These are phyloP conservation scores for Enoplosus armatus DNA, from an alignment of 2,797 vertebrate species.

Conservation along the genomic window DNA sequence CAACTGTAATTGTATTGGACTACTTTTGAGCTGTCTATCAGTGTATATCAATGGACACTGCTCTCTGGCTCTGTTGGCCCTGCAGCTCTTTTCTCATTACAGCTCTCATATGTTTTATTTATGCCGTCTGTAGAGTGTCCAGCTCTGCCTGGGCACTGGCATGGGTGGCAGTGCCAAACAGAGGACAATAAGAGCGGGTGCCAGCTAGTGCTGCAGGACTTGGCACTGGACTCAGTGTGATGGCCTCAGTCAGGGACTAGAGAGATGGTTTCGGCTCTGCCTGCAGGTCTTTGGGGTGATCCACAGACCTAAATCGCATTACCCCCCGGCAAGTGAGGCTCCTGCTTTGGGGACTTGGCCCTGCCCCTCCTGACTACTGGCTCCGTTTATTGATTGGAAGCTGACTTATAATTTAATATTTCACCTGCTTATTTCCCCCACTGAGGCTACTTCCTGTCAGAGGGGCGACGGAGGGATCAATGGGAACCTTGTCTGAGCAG, in stretches of 20 bases:
- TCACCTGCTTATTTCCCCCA: constrained; percentile 85
- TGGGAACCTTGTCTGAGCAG: constrained; percentile 85
- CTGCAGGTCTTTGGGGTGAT: constrained; percentile 78
- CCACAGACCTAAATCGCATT: constrained; percentile 82
- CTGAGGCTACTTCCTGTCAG: constrained; percentile 83
- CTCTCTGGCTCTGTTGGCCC: constrained; percentile 75
- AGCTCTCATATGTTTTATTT: constrained; percentile 87
- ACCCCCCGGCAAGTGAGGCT: constrained; percentile 71
- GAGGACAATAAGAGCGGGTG: constrained; percentile 75
- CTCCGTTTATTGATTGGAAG: constrained; percentile 84
- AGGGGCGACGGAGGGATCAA: constrained; percentile 83
- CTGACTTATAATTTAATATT: constrained; percentile 88
- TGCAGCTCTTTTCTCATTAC: constrained; percentile 83
- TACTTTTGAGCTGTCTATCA: constrained; percentile 42
- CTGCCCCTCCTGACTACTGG: constrained; percentile 62
- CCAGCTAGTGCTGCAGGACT: constrained; percentile 79
- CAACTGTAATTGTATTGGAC: constrained; percentile 33
- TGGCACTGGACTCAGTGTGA: constrained; percentile 70
- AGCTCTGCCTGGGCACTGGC: constrained; percentile 79
- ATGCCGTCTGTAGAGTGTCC: constrained; percentile 85
- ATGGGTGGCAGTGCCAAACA: constrained; percentile 75
- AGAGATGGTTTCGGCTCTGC: constrained; percentile 56
- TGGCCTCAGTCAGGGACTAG: constrained; percentile 59
- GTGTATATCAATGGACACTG: constrained; percentile 57
- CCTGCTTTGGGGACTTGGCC: constrained; percentile 71